Evolutionary conservation across 2,888 invertebrate genomes (phyloP), one percentile per base, ranked within the genome.

Genomic region (Temnothorax unifasciatus): DNA sequence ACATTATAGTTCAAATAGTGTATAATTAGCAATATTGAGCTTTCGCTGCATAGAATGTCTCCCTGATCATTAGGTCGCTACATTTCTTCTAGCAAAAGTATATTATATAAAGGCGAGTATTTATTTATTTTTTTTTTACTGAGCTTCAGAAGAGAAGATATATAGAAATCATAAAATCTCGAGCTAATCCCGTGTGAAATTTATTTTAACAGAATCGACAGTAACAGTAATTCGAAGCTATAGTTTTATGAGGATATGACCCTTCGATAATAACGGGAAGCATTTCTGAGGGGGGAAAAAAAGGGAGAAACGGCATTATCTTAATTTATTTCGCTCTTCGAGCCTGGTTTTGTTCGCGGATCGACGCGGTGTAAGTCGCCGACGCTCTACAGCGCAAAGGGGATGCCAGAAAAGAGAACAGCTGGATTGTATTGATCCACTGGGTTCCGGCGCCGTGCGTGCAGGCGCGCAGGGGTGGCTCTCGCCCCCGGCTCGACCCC

Each of bases 361-460:
- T 71, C 69, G 59, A 73, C 79, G 44, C 79, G 34, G 38, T 4
- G 11, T 25, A 54, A 68, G 44, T 68, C 18, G 54, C 57, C 54
- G 29, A 11, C 25, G 29, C 73, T 81, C 21, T 79, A 81, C 83
- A 85, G 89, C 87, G 88, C 88, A 88, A 90, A 91, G 90, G 92
- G 92, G 92, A 92, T 92, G 92, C 88, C 88, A 90, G 92, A 92
- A 93, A 93, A 92, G 92, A 93, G 93, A 93, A 93, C 93, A 94
- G 93, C 93, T 93, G 94, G 93, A 92, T 93, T 92, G 93, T 94
- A 94, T 94, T 94, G 94, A 94, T 94, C 94, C 92, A 82, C 87
- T 13, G 71, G 71, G 88, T 85, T 86, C 84, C 79, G 86, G 86
- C 84, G 88, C 87, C 47, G 21, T 68, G 77, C 52, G 41, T 77